Evolutionary conservation across 2,113 vertebrate species (phyloP).

Genomic region (Chaetura pelagica): DNA sequence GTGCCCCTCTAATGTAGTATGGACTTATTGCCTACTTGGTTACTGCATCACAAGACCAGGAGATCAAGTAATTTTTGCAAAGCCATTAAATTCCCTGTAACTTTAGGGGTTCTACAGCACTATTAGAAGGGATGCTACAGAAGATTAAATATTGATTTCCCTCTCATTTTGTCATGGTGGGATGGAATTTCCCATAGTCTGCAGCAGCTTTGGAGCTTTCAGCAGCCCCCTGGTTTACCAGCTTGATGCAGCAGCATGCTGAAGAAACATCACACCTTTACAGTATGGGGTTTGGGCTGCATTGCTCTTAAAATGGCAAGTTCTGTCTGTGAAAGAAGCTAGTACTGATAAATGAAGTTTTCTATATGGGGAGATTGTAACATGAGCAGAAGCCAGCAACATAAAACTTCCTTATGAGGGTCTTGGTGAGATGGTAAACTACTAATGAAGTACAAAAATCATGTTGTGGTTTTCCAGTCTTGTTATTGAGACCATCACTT

Average conservation of each 20-base stretch:
- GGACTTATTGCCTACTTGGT: neutral
- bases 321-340: neutral
- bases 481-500: neutral
- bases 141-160: constrained; percentile 71
- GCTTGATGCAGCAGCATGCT: neutral
- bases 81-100: neutral
- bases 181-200: constrained; percentile 28
- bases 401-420: neutral
- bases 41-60: neutral
- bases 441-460: neutral
- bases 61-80: neutral
- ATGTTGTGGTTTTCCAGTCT: neutral
- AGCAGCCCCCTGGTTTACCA: constrained; percentile 48
- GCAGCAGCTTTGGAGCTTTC: neutral
- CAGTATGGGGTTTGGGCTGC: neutral
- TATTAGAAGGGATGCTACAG: constrained; percentile 10
- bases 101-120: neutral
- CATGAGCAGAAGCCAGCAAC: neutral
- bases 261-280: neutral
- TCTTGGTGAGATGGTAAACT: neutral
- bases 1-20: neutral
- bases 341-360: neutral
- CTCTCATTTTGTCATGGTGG: neutral
- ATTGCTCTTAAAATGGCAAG: neutral
- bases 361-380: fast-evolving